phyloP scores from a whole-genome alignment of 2,113 vertebrate species.

The Gasterosteus nipponicus region DNA sequence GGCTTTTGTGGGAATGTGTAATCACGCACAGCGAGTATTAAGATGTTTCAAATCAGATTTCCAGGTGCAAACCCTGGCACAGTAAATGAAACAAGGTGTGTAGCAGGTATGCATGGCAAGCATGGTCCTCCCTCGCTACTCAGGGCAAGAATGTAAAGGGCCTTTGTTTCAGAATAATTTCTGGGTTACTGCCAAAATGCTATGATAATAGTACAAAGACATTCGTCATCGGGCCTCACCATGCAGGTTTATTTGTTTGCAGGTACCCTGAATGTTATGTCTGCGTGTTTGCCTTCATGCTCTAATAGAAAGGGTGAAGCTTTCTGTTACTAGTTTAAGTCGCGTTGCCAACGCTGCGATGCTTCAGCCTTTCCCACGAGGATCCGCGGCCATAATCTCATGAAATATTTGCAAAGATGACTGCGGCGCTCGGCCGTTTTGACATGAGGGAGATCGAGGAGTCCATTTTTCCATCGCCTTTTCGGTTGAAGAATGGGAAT shows the following conservation, averaged over 20 bases:
- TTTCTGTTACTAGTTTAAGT: constrained; percentile 43
- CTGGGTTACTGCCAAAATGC: constrained; percentile 61
- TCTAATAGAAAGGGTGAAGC: constrained; percentile 26
- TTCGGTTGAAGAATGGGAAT: constrained; percentile 69
- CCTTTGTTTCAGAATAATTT: constrained; percentile 67
- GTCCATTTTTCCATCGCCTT: constrained; percentile 76
- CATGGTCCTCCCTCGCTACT: constrained; percentile 43
- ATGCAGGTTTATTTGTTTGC: constrained; percentile 54
- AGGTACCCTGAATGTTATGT: constrained; percentile 29
- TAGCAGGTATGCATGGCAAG: constrained; percentile 36
- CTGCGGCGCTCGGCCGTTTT: constrained; percentile 70
- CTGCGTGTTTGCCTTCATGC: constrained; percentile 33
- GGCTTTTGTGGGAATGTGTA: background rate
- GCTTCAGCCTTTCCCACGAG: constrained; percentile 75
- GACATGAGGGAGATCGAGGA: constrained; percentile 59
- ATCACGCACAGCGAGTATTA: background rate
- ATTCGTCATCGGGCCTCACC: constrained; percentile 48
- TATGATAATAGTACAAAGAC: constrained; percentile 51
- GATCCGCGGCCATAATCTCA: constrained; percentile 74
- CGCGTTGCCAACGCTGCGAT: constrained; percentile 44
- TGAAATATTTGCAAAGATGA: constrained; percentile 79
- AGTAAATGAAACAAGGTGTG: constrained; percentile 42
- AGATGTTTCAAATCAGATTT: constrained; percentile 16
- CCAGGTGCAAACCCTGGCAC: constrained; percentile 5
- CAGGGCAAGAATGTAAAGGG: constrained; percentile 55